A percentile compares a stretch with the other conserved stretches of the same genome.
phyloP scores from a whole-genome alignment of 2,888 invertebrate species.

The Eupithecia tripunctaria region DNA sequence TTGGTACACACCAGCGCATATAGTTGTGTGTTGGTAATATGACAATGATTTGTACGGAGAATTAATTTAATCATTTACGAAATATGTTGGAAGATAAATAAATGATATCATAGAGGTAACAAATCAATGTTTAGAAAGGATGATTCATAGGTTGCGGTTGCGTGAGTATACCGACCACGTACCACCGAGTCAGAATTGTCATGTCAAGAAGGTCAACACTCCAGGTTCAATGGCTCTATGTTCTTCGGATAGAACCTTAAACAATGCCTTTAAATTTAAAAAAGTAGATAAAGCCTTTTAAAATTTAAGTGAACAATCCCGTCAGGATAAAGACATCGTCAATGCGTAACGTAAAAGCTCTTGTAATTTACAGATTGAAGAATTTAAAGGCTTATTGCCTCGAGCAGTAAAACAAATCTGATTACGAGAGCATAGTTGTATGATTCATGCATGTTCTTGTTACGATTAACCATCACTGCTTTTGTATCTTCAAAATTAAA shows the following conservation, averaged over 20 bases:
- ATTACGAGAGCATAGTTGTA: slow-evolving; percentile 4
- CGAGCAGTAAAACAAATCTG: slow-evolving; percentile 7
- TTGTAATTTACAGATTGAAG: slow-evolving; percentile 24
- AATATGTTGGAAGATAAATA: slow-evolving; percentile 24
- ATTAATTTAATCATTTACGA: slow-evolving; percentile 23
- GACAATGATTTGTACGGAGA: slow-evolving; percentile 18
- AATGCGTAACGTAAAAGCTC: slow-evolving; percentile 31
- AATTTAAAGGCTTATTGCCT: slow-evolving; percentile 11
- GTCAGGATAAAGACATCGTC: slow-evolving; percentile 35
- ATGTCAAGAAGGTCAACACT: slow-evolving; percentile 69
- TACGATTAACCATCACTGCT: slow-evolving; percentile 3
- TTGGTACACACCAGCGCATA: slow-evolving; percentile 19
- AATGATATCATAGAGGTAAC: slow-evolving; percentile 58
- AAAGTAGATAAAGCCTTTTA: slow-evolving; percentile 66
- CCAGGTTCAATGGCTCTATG: slow-evolving; percentile 74
- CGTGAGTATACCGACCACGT: slow-evolving; percentile 30
- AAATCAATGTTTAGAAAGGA: slow-evolving; percentile 54
- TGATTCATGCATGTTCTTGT: slow-evolving; percentile 10
- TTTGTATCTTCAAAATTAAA: slow-evolving; percentile 1
- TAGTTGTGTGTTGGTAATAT: slow-evolving; percentile 16
- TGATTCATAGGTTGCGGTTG: slow-evolving; percentile 62
- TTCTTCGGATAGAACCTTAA: slow-evolving; percentile 66
- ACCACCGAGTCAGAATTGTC: slow-evolving; percentile 52
- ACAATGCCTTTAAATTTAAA: slow-evolving; percentile 70
- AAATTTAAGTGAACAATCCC: slow-evolving; percentile 62